A percentile compares a stretch with the other conserved stretches of the same genome.
Conservation (phyloP, 2,797 vertebrate genomes). For the Sphenopsis melanotis region DNA sequence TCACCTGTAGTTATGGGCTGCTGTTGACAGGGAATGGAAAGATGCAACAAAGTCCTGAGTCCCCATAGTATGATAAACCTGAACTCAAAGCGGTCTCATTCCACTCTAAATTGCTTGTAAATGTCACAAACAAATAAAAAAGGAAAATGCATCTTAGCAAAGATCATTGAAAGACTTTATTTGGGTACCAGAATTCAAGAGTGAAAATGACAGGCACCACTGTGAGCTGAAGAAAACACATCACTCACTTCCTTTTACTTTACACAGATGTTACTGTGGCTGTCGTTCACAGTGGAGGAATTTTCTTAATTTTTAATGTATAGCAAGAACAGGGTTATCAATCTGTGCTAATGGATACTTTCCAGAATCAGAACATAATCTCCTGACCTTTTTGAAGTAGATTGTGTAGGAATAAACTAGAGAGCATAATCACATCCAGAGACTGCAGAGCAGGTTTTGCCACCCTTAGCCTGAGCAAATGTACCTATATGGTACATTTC, state of each 20-base stretch:
- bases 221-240: neutral
- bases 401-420: neutral
- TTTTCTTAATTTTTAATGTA: neutral
- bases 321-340: neutral
- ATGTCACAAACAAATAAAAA: neutral
- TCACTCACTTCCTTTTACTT: neutral
- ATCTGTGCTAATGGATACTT: neutral
- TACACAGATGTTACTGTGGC: neutral
- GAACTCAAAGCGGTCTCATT: neutral
- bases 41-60: neutral
- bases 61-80: neutral
- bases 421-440: neutral
- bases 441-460: neutral
- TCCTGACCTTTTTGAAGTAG: neutral
- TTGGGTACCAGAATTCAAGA: neutral
- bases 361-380: neutral
- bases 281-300: neutral
- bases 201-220: neutral
- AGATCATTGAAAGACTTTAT: neutral
- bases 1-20: neutral
- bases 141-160: neutral
- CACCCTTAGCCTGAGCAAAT: neutral
- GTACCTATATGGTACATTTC: neutral
- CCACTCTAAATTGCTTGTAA: neutral
- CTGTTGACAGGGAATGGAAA: neutral